phyloP scores from a whole-genome alignment of 2,888 invertebrate genomes.

The Rhynchonema sp. region DNA sequence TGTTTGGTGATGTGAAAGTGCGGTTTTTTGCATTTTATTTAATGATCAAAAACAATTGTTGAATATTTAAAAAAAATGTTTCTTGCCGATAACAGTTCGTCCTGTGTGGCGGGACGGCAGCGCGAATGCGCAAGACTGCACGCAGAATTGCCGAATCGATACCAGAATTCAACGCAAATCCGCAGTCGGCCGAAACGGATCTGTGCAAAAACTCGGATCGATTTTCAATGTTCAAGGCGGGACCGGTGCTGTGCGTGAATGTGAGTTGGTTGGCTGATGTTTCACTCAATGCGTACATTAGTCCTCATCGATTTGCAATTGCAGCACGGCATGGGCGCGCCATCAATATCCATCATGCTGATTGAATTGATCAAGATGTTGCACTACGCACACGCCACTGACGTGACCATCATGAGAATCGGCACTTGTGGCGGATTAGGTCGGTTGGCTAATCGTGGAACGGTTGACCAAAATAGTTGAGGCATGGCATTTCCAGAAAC shows the following conservation, averaged over 20 bases:
- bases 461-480: too few relatives aligned
- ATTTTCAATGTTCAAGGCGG: constrained; percentile 33
- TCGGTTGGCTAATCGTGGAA: not conserved
- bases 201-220: constrained; percentile 30
- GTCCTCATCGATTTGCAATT: too few relatives aligned
- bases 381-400: constrained; percentile 66
- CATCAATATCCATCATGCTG: constrained; percentile 78
- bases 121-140: constrained; percentile 32
- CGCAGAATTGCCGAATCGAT: constrained; percentile 27
- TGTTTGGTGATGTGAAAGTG: not conserved
- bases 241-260: constrained; percentile 32
- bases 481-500: too few relatives aligned
- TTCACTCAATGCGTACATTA: too few relatives aligned
- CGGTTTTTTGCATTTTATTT: not conserved
- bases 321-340: constrained; percentile 94
- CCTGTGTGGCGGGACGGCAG: constrained; percentile 33
- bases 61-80: not conserved
- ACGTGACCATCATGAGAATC: constrained; percentile 77
- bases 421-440: constrained; percentile 85
- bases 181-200: constrained; percentile 20
- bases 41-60: not conserved
- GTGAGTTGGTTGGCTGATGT: constrained; percentile 16
- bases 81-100: constrained; percentile 28
- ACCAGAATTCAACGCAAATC: constrained; percentile 12
- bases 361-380: constrained; percentile 91